phyloP scores from a whole-genome alignment of 1,140 invertebrate genomes.

The Meloidogyne hapla region DNA sequence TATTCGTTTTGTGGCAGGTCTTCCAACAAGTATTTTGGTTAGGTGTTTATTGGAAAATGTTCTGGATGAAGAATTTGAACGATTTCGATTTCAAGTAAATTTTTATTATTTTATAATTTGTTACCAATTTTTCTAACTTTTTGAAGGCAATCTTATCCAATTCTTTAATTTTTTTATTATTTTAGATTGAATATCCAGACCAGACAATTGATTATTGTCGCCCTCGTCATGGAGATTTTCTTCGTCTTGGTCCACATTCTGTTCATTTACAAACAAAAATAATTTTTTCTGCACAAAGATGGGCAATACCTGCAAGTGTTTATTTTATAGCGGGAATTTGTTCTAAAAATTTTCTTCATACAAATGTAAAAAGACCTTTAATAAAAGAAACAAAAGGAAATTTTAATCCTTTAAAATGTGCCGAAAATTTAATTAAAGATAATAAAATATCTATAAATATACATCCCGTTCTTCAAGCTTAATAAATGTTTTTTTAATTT shows the following conservation, averaged over 20 bases:
- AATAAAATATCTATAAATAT: constrained; percentile 7
- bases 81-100: constrained; percentile 36
- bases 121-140: no score
- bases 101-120: constrained; percentile 12
- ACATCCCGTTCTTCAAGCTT: not conserved
- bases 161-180: constrained; percentile 10
- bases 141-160: no score
- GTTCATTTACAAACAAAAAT: constrained; percentile 41
- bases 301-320: constrained; percentile 33
- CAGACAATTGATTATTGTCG: constrained; percentile 37
- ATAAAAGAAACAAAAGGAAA: not conserved
- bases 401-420: not conserved
- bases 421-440: not conserved
- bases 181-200: constrained; percentile 41
- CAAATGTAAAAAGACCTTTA: not conserved
- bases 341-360: constrained; percentile 3
- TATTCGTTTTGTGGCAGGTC: constrained; percentile 37
- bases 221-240: constrained; percentile 27
- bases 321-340: constrained; percentile 25
- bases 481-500: constrained; percentile 1
- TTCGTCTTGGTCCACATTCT: constrained; percentile 3
- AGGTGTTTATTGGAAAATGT: constrained; percentile 35
- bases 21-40: constrained; percentile 35
- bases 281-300: constrained; percentile 31
- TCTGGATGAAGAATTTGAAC: constrained; percentile 24